A percentile compares a stretch with the other conserved stretches of the same genome.
Conservation (phyloP, 2,113 vertebrate genomes). For the Atractosteus spatula region DNA sequence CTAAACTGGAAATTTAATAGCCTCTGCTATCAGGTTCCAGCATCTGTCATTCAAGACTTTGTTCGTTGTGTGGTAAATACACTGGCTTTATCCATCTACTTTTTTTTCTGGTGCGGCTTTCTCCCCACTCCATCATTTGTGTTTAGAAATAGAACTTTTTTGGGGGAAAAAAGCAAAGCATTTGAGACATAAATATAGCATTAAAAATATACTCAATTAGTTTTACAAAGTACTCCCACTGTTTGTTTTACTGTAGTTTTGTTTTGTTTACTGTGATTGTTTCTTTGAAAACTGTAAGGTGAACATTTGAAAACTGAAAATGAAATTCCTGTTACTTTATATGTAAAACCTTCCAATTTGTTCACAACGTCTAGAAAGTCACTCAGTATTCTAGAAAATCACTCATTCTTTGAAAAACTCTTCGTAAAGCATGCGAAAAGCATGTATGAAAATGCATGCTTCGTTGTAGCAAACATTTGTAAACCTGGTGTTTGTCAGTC, state of each 20-base stretch:
- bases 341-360: too few relatives aligned
- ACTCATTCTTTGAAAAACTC: background rate
- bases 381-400: too few relatives aligned
- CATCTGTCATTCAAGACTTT: constrained; percentile 28
- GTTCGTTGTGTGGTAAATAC: constrained; percentile 21
- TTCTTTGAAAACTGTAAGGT: too few relatives aligned
- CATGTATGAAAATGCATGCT: background rate
- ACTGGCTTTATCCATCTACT: background rate
- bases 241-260: too few relatives aligned
- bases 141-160: background rate
- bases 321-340: too few relatives aligned
- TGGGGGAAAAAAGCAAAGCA: background rate
- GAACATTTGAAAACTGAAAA: too few relatives aligned
- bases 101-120: background rate
- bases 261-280: too few relatives aligned
- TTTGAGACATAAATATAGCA: background rate
- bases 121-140: background rate
- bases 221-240: too few relatives aligned
- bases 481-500: too few relatives aligned
- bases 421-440: background rate
- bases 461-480: background rate
- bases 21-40: constrained; percentile 38
- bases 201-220: background rate
- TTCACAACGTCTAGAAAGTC: too few relatives aligned
- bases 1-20: constrained; percentile 28